Evolutionary conservation across 1,140 invertebrate genomes (phyloP), one percentile per base, ranked within the genome.

Genomic region (Drosophila guanche): DNA sequence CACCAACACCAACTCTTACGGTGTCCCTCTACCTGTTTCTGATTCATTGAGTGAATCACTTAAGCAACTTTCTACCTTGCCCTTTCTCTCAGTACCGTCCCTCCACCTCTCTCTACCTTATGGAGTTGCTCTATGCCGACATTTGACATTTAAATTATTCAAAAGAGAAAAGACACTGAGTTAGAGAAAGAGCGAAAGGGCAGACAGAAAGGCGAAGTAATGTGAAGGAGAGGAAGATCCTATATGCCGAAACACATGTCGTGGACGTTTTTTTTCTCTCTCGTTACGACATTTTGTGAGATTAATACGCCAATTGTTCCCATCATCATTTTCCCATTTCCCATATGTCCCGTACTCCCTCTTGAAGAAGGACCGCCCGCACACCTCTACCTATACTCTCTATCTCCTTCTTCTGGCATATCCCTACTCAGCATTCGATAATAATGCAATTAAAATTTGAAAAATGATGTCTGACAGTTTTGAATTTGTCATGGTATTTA

Each of bases 381-480:
- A 37, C 33, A 10, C 8, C 33, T 12, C 33, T 37, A 20, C 1
- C 16, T 3, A 27, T 5, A 0, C 25, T 25, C 60, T 42, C 52
- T 29, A 22, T 16, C 41, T 20, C 7, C 10, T 12, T 1, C 33
- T 48, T 8, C 27, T 53, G 52, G 43, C 37, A 40, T 56, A 55
- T 40, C 68, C 37, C 47, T 48, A 62, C 46, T 40, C 46, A 37
- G 40, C 48, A 27, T 60, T 62, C 83, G 69, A 86, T 90, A 88
- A 90, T 90, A 90, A 90, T 90, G 86, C 88, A 90, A 90, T 90
- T 90, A 90, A 88, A 63, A 80, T 80, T 90, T 90, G 88, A 90
- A 80, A 90, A 90, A 90, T 90, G 51, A 84, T 68, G 76, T 78
- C 84, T 90, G 88, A 90, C 88, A 90, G 88, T 90, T 90, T 90